Evolutionary conservation across 2,888 invertebrate species (phyloP), one percentile per base, ranked within the genome.

Genomic region (Chrysolina americana): DNA sequence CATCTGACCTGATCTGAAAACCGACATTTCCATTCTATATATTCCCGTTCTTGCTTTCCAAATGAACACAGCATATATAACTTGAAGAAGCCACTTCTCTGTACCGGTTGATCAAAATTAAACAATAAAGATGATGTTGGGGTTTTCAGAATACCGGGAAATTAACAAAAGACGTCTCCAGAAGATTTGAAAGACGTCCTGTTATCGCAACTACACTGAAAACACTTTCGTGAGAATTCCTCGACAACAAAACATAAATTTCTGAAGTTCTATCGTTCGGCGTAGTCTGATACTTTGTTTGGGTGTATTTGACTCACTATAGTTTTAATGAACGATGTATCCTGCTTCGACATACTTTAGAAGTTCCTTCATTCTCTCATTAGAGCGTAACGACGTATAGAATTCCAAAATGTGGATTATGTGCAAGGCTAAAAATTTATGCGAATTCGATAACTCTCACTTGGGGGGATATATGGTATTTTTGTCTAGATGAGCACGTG

Each of bases 321-420:
- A 41, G 64, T 41, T 64, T 64, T 64, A 41, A 64, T 64, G 64
- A n/a, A 41, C 13, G 44, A 41, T 41, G 44, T 41, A 41, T n/a
- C 19, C 64, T 41, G 2, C 64, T 64, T 19, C 41, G 21, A 44
- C 64, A 64, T 23, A 64, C 44, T 44, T 64, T 9, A 21, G 21
- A 44, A 64, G 17, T 41, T 64, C 15, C 13, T 41, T 64, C 41
- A 64, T 17, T 64, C 15, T 8, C 64, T 64, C 64, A 64, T 64
- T 64, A 64, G 44, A 19, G 64, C 36, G 64, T 19, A 44, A 10
- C 19, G 19, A 64, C 8, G 21, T 64, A 44, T 64, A 41, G 11
- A 41, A 41, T 64, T 64, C 13, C 44, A 41, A 13, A 41, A 64
- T 59, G n/a, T n/a, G n/a, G n/a, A n/a, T n/a, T n/a, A n/a, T n/a